These are phyloP conservation scores for Leptothorax acervorum DNA, from an alignment of 2,888 invertebrate species.

Conservation along the genomic window DNA sequence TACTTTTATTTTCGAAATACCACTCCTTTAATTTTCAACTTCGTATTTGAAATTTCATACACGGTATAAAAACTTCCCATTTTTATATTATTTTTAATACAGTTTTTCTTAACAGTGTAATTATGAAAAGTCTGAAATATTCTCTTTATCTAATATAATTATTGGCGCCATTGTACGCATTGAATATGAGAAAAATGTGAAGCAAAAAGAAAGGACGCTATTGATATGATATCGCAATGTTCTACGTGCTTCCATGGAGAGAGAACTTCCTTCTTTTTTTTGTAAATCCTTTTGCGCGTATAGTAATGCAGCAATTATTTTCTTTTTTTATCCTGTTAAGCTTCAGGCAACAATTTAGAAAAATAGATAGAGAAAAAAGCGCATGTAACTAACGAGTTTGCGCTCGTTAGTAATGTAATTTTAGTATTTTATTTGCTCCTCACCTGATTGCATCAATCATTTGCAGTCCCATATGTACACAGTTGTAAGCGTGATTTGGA, in stretches of 20 bases:
- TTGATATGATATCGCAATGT: not conserved
- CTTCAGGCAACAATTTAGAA: constrained; percentile 17
- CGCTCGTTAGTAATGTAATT: not conserved
- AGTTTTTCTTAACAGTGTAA: not conserved
- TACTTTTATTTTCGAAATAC: too few relatives aligned
- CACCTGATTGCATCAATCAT: constrained; percentile 98
- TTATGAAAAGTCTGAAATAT: not conserved
- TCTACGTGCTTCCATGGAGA: not conserved
- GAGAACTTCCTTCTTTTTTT: not conserved
- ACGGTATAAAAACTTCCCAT: too few relatives aligned
- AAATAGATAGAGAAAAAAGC: constrained; percentile 10
- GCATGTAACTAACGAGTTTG: not conserved
- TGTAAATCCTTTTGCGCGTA: not conserved
- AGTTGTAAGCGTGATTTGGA: constrained; percentile 97
- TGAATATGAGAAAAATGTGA: not conserved
- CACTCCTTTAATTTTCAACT: too few relatives aligned
- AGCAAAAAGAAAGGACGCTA: not conserved
- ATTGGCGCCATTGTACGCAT: not conserved
- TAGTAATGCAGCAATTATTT: constrained; percentile 35
- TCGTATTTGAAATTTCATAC: too few relatives aligned
- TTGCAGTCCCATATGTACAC: constrained; percentile 97
- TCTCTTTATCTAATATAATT: not conserved
- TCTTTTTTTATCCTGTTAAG: not conserved
- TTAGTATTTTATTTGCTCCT: constrained; percentile 67
- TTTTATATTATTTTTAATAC: too few relatives aligned